A percentile compares a stretch with the other conserved stretches of the same genome.
phyloP scores from a whole-genome alignment of 1,140 invertebrate species.

The Diabrotica virgifera region DNA sequence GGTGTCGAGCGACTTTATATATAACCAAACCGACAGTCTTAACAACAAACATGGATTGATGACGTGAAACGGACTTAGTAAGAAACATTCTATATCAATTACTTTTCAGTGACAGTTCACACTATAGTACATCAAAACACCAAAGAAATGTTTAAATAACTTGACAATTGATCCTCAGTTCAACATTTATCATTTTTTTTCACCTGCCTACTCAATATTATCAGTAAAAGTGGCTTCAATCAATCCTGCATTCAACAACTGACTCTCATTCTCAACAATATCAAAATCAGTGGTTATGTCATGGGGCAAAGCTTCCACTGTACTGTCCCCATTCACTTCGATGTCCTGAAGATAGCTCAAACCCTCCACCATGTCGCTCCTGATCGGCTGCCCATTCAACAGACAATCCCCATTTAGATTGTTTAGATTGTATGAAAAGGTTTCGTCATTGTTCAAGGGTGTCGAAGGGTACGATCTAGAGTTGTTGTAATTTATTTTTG shows the following conservation, averaged over 20 bases:
- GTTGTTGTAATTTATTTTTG: conserved; percentile 41
- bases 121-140: not conserved
- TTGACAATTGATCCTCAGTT: not conserved
- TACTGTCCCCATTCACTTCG: conserved; percentile 33
- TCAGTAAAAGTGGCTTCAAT: conserved; percentile 32
- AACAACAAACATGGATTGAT: not conserved
- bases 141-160: not conserved
- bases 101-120: not conserved
- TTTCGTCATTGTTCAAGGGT: conserved; percentile 53
- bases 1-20: no score
- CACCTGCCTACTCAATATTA: conserved; percentile 28
- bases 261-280: conserved; percentile 31
- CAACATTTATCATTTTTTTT: not conserved
- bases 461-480: conserved; percentile 66
- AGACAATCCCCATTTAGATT: conserved; percentile 44
- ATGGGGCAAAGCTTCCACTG: conserved; percentile 25
- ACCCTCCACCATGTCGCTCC: conserved; percentile 27
- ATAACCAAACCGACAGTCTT: no score
- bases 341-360: conserved; percentile 28
- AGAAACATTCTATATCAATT: not conserved
- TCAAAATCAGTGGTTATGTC: conserved; percentile 31
- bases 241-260: conserved; percentile 36
- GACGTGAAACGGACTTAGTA: not conserved
- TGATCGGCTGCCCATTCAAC: conserved; percentile 45
- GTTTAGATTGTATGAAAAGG: conserved; percentile 57